Conservation (phyloP, 2,113 vertebrate species). For the Pristiophorus japonicus region DNA sequence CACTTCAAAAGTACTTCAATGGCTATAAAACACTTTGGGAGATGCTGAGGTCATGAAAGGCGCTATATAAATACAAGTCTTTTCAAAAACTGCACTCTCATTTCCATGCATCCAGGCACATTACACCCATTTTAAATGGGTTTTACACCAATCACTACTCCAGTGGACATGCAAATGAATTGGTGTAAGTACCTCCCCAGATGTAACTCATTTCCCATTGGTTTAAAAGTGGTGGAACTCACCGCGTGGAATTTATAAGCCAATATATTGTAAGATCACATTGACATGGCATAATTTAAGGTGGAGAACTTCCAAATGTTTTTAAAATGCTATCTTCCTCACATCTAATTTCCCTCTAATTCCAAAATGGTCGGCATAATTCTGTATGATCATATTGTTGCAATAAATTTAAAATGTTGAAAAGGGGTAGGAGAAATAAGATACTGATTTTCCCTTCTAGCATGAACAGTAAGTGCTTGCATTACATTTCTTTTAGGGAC, state of each 20-base stretch:
- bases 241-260: background rate
- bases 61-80: no score
- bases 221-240: background rate
- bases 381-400: background rate
- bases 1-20: no score
- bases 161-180: no score
- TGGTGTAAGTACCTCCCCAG: background rate
- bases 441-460: background rate
- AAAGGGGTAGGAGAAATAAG: background rate
- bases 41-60: no score
- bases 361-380: background rate
- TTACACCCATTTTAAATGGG: no score
- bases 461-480: background rate
- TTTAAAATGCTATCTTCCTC: background rate
- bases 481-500: background rate
- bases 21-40: no score
- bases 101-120: no score
- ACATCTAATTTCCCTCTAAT: background rate
- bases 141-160: no score
- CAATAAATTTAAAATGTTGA: background rate
- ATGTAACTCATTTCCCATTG: background rate
- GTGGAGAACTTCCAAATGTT: background rate
- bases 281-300: background rate
- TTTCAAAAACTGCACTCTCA: no score
- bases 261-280: background rate